Conservation (phyloP, 2,888 invertebrate species). For the Sipha maydis region DNA sequence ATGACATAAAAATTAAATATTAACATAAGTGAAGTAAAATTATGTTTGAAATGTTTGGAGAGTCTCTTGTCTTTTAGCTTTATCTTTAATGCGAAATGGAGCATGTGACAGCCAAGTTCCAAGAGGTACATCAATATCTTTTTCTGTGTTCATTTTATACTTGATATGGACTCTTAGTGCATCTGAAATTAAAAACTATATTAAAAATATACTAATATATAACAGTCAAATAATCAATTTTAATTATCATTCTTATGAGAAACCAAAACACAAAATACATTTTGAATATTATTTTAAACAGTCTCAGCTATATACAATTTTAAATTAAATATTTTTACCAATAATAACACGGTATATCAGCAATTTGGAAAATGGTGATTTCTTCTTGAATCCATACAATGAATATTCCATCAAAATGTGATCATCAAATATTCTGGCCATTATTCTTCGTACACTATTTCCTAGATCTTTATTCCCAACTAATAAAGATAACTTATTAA, state of each 20-base stretch:
- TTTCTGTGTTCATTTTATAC: not conserved
- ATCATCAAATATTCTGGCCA: not conserved
- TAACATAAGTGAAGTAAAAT: no score
- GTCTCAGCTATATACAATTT: no score
- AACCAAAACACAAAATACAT: no score
- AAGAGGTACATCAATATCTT: constrained; percentile 5
- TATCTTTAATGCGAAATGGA: not conserved
- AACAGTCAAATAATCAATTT: no score
- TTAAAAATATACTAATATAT: no score
- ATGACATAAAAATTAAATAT: no score
- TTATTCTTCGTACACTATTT: not conserved
- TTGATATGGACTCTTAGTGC: not conserved
- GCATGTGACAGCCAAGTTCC: constrained; percentile 4
- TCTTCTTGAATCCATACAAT: not conserved
- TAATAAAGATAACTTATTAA: constrained; percentile 9
- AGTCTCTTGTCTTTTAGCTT: not conserved
- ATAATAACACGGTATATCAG: not conserved
- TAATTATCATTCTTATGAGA: no score
- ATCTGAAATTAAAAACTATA: no score
- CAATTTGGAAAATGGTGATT: not conserved
- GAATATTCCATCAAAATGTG: not conserved
- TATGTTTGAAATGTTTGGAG: no score
- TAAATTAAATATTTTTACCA: not conserved
- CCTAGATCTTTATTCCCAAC: constrained; percentile 4
- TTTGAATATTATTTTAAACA: no score